Base-by-base conservation (phyloP, 2,888 invertebrate genomes). In the Diarsia dahlii region DNA sequence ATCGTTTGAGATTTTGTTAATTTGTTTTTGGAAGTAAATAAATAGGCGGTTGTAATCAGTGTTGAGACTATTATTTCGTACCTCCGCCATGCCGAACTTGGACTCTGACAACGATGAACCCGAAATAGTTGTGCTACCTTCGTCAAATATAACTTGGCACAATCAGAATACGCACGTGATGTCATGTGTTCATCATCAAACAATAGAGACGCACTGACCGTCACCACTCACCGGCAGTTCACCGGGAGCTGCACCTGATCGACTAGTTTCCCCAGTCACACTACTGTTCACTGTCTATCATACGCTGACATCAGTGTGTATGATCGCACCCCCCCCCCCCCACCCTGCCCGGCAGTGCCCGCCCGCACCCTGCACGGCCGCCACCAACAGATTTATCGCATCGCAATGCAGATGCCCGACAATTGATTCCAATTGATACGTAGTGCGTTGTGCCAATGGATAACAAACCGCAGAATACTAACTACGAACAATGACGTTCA, bases 401-500 rank as follows among this genome's bases (percentile, higher is more conserved):
- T 89, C 91, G 92, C 91, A 91, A 86, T 91, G 91, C 91, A 89
- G 90, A 89, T 87, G 87, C 78, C 63, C 82, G 78, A 81, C 88
- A 85, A 90, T 90, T 91, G 91, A 91, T 90, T 89, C 86, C 87
- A 79, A 89, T 88, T 87, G 88, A 89, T 89, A 88, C 82, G 74
- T 72, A 78, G 78, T 79, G 73, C 68, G 58, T 82, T 71, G 54
- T 60, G 63, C 54, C 63, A 39, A 1, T 64, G 12, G 5, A 28
- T 12, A 65, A 10, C n/a, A 13, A 63, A 50, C 13, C 13, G 6
- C 73, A 79, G 79, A 72, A 64, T 45, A 60, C n/a, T 64, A 18
- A 60, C 54, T 60, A 10, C 2, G 28, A 2, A 23, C 20, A 63
- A 18, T 23, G 12, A 28, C 45, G n/a, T 12, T 5, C 39, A 54